Percentiles rank a stretch among this genome's conserved stretches.
These are phyloP conservation scores for Halichoerus grypus DNA, from an alignment of 2,113 vertebrate genomes.

Conservation along the genomic window DNA sequence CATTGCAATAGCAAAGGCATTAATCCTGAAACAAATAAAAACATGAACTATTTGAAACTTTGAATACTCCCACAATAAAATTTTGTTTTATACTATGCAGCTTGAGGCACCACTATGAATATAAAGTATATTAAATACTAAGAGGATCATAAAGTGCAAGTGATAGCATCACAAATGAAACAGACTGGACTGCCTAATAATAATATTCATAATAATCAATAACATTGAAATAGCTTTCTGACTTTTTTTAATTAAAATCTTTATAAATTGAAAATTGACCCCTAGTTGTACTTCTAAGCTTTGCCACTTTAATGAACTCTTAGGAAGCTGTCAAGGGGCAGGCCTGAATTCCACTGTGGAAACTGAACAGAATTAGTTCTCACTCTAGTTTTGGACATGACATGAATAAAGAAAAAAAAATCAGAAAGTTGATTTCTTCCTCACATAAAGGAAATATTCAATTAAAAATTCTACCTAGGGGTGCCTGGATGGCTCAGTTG, in stretches of 20 bases:
- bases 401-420: not conserved
- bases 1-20: not conserved
- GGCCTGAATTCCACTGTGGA: not conserved
- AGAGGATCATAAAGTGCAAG: not conserved
- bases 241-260: not conserved
- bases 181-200: not conserved
- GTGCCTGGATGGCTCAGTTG: not conserved
- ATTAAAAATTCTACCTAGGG: not conserved
- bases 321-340: not conserved
- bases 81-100: not conserved
- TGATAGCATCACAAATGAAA: not conserved
- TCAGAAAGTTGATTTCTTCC: not conserved
- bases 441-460: not conserved
- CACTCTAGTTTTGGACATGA: not conserved
- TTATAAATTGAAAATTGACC: not conserved
- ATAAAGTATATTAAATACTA: not conserved
- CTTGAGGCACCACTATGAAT: not conserved
- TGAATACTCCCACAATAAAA: not conserved
- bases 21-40: slow-evolving; percentile 4
- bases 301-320: not conserved
- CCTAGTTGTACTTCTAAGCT: not conserved
- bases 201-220: not conserved
- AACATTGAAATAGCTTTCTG: not conserved
- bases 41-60: not conserved
- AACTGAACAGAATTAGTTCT: not conserved